Conservation (phyloP, 2,888 invertebrate species). For the Liopterus haemorrhoidalis region DNA sequence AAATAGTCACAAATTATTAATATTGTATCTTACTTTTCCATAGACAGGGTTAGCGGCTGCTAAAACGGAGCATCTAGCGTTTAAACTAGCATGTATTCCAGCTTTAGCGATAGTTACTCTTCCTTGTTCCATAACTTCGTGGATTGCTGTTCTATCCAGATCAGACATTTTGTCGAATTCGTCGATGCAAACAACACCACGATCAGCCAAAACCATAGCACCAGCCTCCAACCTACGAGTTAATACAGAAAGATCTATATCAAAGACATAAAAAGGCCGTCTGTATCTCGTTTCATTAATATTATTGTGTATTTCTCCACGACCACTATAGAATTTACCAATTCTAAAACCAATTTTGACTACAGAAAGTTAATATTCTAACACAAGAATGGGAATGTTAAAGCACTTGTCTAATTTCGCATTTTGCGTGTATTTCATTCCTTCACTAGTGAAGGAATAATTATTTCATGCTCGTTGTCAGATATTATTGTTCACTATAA, state of each 20-base stretch:
- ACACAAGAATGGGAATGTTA: too few species aligned
- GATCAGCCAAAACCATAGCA: conserved; percentile 98
- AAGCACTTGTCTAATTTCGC: too few species aligned
- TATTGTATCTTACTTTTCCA: conserved; percentile 62
- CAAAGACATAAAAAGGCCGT: neutral
- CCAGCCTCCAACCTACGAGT: conserved; percentile 80
- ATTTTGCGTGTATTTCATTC: too few species aligned
- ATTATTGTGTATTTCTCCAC: too few species aligned
- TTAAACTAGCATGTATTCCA: conserved; percentile 95
- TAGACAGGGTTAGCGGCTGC: conserved; percentile 99
- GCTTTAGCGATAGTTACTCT: conserved; percentile 97
- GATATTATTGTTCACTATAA: too few species aligned
- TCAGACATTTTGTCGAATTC: conserved; percentile 99
- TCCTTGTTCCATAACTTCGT: conserved; percentile 99
- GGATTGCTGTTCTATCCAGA: conserved; percentile 97
- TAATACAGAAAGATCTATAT: conserved; percentile 8
- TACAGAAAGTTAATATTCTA: too few species aligned
- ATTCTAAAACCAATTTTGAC: too few species aligned
- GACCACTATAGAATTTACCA: too few species aligned
- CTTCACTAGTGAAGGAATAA: too few species aligned
- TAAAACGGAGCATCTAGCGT: conserved; percentile 94
- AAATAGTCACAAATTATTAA: conserved; percentile 1
- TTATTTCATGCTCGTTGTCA: too few species aligned
- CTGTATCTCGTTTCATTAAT: too few species aligned
- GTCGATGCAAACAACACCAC: conserved; percentile 95